Percentiles rank a stretch among this genome's conserved stretches.
phyloP scores from a whole-genome alignment of 2,888 invertebrate genomes.

The Ormyrus labotus region DNA sequence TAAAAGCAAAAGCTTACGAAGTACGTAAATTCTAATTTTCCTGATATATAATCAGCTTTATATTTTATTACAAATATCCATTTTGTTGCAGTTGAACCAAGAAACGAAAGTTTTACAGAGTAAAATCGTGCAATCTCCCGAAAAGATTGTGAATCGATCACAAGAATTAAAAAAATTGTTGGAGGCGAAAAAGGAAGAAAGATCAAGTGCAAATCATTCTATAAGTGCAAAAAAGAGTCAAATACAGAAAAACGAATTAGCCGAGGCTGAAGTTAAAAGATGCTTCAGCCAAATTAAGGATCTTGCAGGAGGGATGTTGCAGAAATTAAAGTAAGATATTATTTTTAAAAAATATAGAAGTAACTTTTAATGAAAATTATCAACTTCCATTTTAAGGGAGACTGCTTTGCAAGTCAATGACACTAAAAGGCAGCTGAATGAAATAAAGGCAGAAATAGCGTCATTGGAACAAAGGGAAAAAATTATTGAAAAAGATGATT shows the following conservation, averaged over 20 bases:
- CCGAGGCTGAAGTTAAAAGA: slow-evolving; percentile 3
- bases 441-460: no score
- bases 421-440: no score
- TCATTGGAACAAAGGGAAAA: no score
- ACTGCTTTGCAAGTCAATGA: no score
- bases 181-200: slow-evolving; percentile 57
- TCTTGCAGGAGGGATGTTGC: no score
- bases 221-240: slow-evolving; percentile 62
- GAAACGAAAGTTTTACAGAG: slow-evolving; percentile 59
- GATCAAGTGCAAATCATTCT: slow-evolving; percentile 57
- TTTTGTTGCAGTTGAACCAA: slow-evolving; percentile 56
- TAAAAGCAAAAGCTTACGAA: slow-evolving; percentile 1
- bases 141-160: slow-evolving; percentile 58
- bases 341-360: no score
- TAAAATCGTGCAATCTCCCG: slow-evolving; percentile 64
- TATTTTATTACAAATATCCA: neutral
- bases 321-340: no score
- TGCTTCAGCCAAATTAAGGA: neutral
- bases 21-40: neutral
- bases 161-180: slow-evolving; percentile 59
- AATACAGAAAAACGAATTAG: slow-evolving; percentile 57
- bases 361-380: no score
- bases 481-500: neutral
- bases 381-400: no score
- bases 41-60: neutral